A percentile compares a stretch with the other conserved stretches of the same genome.
Evolutionary conservation across 2,888 invertebrate genomes (phyloP).

Genomic region (Yponomeuta malinellus): DNA sequence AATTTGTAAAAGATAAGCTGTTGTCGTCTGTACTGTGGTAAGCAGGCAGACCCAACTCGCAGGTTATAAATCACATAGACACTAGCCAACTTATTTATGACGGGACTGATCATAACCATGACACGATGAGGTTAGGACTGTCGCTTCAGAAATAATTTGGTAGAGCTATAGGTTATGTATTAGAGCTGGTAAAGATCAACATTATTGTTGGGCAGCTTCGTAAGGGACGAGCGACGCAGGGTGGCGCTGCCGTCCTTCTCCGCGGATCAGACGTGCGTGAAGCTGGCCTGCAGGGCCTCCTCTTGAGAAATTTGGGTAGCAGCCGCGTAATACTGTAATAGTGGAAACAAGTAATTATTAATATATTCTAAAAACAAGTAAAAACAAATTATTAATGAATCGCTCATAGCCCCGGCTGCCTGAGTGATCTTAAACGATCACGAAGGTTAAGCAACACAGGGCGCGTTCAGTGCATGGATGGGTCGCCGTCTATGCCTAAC

Average conservation of each 20-base stretch:
- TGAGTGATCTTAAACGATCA: too few relatives aligned
- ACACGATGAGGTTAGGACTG: neutral
- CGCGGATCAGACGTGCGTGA: slow-evolving; percentile 89
- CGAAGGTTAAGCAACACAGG: too few relatives aligned
- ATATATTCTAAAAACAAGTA: too few relatives aligned
- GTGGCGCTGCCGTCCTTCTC: slow-evolving; percentile 72
- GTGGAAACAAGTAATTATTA: neutral
- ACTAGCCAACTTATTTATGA: neutral
- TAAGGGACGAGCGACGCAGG: slow-evolving; percentile 77
- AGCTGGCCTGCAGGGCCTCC: slow-evolving; percentile 88
- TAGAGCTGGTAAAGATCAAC: slow-evolving; percentile 70
- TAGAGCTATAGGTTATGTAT: slow-evolving; percentile 19
- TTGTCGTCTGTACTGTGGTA: too few relatives aligned
- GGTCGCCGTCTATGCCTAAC: too few relatives aligned
- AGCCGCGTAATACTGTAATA: slow-evolving; percentile 88
- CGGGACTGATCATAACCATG: neutral
- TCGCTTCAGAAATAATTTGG: neutral
- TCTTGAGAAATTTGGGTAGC: slow-evolving; percentile 85
- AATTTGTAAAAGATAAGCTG: too few relatives aligned
- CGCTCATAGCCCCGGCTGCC: too few relatives aligned
- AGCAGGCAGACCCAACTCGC: neutral
- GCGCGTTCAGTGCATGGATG: too few relatives aligned
- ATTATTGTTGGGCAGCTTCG: slow-evolving; percentile 71
- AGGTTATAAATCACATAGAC: neutral
- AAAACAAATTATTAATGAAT: too few relatives aligned